Evolutionary conservation across 2,888 invertebrate species (phyloP).

Genomic region (Diplazon laetatorius): DNA sequence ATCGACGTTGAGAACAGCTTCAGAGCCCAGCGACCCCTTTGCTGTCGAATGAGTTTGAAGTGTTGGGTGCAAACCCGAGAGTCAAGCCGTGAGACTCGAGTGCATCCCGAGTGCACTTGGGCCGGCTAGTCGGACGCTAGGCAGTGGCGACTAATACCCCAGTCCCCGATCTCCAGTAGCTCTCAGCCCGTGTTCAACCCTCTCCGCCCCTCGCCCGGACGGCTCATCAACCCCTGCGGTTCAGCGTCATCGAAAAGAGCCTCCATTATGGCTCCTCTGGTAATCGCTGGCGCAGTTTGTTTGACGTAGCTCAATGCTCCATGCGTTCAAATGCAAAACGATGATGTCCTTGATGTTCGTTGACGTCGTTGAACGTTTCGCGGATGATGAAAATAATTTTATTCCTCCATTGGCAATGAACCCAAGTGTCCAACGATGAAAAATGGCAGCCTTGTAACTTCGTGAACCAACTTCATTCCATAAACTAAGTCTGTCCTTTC

Average conservation of each 20-base stretch:
- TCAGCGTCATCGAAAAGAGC: neutral
- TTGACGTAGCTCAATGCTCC: neutral
- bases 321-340: neutral
- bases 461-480: neutral
- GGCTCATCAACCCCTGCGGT: neutral
- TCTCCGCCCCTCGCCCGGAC: neutral
- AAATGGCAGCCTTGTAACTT: neutral
- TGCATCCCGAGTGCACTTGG: slow-evolving; percentile 23
- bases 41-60: slow-evolving; percentile 45
- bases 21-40: neutral
- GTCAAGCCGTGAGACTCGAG: slow-evolving; percentile 11
- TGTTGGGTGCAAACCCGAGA: slow-evolving; percentile 10
- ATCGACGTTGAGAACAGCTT: slow-evolving; percentile 5
- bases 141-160: slow-evolving; percentile 8
- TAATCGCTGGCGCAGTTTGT: slow-evolving; percentile 4
- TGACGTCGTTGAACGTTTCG: neutral
- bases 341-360: neutral
- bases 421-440: neutral
- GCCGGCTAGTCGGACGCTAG: slow-evolving; percentile 11
- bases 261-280: neutral
- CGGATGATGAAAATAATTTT: neutral
- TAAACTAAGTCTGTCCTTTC: neutral
- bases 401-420: neutral
- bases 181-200: neutral
- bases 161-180: slow-evolving; percentile 11